Conservation (phyloP, 64 coral and sea anemone species). For the Platygyra sinensis region DNA sequence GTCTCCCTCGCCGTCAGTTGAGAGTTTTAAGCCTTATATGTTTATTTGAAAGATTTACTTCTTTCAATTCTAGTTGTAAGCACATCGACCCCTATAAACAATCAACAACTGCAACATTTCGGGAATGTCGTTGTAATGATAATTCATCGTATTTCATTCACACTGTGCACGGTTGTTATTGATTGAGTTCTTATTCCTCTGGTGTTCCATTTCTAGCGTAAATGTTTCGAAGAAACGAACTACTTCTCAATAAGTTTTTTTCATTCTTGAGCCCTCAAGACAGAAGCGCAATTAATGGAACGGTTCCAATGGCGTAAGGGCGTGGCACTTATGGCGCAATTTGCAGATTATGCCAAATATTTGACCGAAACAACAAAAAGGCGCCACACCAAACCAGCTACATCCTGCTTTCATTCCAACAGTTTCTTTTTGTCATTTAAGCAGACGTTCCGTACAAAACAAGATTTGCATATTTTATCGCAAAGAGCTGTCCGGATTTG, state of each 20-base stretch:
- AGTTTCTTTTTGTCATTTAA: background rate
- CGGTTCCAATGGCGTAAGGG: background rate
- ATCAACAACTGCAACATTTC: no score
- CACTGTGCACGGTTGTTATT: conserved; percentile 1
- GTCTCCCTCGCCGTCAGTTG: no score
- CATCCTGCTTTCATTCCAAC: background rate
- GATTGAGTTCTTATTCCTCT: background rate
- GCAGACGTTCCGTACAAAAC: background rate
- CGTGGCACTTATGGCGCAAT: conserved; percentile 15
- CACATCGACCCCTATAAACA: no score
- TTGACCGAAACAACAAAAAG: background rate
- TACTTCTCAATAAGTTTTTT: background rate
- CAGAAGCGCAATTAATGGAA: conserved; percentile 7
- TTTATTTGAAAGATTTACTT: no score
- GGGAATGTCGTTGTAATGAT: conserved; percentile 1
- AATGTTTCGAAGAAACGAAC: background rate
- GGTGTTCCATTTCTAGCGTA: background rate
- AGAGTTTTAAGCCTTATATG: no score
- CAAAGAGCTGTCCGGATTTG: no score
- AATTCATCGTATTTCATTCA: conserved; percentile 22
- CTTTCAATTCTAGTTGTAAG: no score
- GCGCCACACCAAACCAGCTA: no score
- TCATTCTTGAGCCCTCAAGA: background rate
- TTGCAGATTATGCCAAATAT: background rate
- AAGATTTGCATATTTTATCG: background rate